A percentile compares a stretch with the other conserved stretches of the same genome.
These are phyloP conservation scores for Rhamnusium bicolor DNA, from an alignment of 2,888 invertebrate species.

Conservation along the genomic window DNA sequence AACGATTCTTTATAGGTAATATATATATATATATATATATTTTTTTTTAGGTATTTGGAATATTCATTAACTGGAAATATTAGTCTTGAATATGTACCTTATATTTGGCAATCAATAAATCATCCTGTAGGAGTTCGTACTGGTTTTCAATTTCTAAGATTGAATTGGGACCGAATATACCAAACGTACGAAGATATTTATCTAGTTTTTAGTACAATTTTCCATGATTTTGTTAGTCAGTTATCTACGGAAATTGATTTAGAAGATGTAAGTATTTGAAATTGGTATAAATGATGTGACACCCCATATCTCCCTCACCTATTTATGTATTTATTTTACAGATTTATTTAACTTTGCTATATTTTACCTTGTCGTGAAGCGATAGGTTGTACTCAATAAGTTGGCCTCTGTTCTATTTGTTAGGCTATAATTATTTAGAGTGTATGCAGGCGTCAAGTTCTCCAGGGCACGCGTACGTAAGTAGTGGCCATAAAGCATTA, in stretches of 20 bases:
- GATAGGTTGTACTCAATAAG: too few relatives aligned
- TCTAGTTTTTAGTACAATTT: constrained; percentile 64
- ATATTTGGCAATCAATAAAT: constrained; percentile 67
- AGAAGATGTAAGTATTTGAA: constrained; percentile 67
- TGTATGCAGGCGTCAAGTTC: too few relatives aligned
- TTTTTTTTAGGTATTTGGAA: constrained; percentile 64
- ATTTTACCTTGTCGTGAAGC: too few relatives aligned
- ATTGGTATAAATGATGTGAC: too few relatives aligned
- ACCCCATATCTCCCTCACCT: too few relatives aligned
- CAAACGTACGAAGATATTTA: constrained; percentile 63
- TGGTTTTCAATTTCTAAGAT: constrained; percentile 66
- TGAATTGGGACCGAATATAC: constrained; percentile 66
- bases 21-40: background rate
- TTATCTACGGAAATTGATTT: constrained; percentile 67
- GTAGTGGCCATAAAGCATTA: too few relatives aligned
- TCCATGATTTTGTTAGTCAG: constrained; percentile 66
- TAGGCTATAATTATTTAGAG: too few relatives aligned
- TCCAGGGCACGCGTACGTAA: too few relatives aligned
- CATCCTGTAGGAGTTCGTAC: constrained; percentile 64
- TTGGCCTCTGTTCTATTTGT: too few relatives aligned
- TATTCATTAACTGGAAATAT: constrained; percentile 64
- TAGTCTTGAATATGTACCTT: constrained; percentile 64
- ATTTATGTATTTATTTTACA: too few relatives aligned
- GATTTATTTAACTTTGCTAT: too few relatives aligned
- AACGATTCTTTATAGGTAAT: too few relatives aligned